Evolutionary conservation across 92 coral and sea anemone genomes (phyloP), one percentile per base, ranked within the genome.

Genomic region (Paramuricea clavata): DNA sequence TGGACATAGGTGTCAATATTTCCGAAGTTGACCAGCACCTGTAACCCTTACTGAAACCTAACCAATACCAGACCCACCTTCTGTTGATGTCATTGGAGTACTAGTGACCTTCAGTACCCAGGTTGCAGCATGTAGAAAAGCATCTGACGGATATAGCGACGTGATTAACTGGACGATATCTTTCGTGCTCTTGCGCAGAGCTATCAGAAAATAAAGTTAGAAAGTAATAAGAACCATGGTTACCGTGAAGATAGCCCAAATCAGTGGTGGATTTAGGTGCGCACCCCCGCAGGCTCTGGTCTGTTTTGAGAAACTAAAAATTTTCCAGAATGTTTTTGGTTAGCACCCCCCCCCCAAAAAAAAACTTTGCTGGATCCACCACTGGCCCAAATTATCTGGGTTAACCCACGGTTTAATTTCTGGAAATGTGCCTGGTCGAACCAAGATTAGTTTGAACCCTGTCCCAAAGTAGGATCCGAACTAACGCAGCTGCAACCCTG

Each of bases 131-230:
- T 77, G 85, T 22, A 87, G 81, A 54, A 95, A 94, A 21, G 98
- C 82, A 25, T 94, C 96, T 15, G 90, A 49, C 19, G 98, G 98
- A 81, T 89, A 90, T 1, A 87, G 81, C 30, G 88, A 77, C 19
- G 96, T 86, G 27, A 95, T 76, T 0, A 39, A 74, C 42, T 92
- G 92, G 6, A 94, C 69, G 11, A 95, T 92, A 60, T 95, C 98
- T 94, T 91, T 94, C 62, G 86, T 83, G 76, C 94, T 93, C 21
- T 94, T 88, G 22, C 98, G 89, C 61, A 95, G 92, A 89, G 85
- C 98, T 95, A 19, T 11, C 72, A 12, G 42, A 27, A 65, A 28
- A 32, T 30, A 65, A 60, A 60, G 68, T 21, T 12, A 31, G 2
- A 60, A 23, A 2, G 2, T 19, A 60, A 60, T 30, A 19, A 6